Evolutionary conservation across 1,140 invertebrate species (phyloP), one percentile per base, ranked within the genome.

Genomic region (Apis cerana): DNA sequence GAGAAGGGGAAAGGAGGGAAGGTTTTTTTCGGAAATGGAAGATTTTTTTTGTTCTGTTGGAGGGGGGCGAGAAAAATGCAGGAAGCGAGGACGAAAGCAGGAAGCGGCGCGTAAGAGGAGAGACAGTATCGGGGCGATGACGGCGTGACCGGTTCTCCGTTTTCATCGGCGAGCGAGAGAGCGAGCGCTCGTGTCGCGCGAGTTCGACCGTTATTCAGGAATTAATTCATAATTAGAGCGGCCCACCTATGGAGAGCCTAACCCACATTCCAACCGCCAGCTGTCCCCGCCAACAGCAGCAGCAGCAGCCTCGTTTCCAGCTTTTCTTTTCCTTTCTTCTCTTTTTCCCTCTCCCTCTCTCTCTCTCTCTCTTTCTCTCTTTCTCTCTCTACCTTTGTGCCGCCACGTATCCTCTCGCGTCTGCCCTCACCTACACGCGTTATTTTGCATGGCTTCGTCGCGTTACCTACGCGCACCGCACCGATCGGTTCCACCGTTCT

Each of bases 211-310:
- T 93, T 94, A 93, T 88, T 92, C 89, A 89, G 84, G 87, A 91
- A 94, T 93, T 93, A 93, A 93, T 93, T 93, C 91, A 93, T 94
- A 93, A 94, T 93, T 93, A 93, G 91, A 93, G 90, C 92, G 91
- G 89, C 88, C 87, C 89, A 90, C 87, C 89, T 92, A 91, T 87
- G 88, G 91, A 87, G 86, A 87, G 90, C 91, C 92, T 93, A 93
- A 93, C 93, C 92, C 92, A 93, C 93, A 93, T 94, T 93, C 92
- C 92, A 87, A 80, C 68, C 87, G 88, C 88, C 91, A 91, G 91
- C 91, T 92, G 91, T 91, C 89, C 90, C 91, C 91, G 85, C 80
- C 76, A 86, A 5, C 33, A 7, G 33, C 33, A 0, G 33, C 33
- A 27, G 59, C 61, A 27, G 89, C 91, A 58, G 74, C 85, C 80